Base-by-base conservation (phyloP, 2,113 vertebrate species). In the Camelus dromedarius region DNA sequence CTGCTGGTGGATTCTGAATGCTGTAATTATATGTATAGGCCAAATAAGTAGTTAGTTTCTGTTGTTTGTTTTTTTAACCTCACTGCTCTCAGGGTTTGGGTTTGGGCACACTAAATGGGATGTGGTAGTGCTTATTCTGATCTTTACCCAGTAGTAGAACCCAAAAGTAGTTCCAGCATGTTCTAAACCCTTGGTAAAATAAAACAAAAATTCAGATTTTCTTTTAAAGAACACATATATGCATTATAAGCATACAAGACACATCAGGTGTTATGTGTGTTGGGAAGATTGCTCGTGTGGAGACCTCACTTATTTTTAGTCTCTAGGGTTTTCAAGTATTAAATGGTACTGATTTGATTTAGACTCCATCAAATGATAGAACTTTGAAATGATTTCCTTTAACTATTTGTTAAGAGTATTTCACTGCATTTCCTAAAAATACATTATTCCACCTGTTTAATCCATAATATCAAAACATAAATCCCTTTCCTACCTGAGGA, bases 331-430 rank as follows among this genome's bases (percentile, higher is more conserved):
- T 91, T 91, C 91, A 42, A 42, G 9, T 84, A 22, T 56, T 73
- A 91, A 88, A 28, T 28, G 19, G n/a, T 92, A 62, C 35, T 94
- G 50, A 92, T 89, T 92, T 95, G 35, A 76, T 56, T 86, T 93
- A 70, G 88, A 75, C 12, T 64, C 9, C 2, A 62, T 56, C 77
- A 85, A 18, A 32, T 52, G 84, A 73, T 50, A 77, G 54, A 91
- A 77, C 66, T 92, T 80, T 60, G 52, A 96, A 58, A 72, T 30
- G 26, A 58, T 86, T 96, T 89, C 15, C 24, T 77, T 95, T 79
- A 85, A 80, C 48, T 93, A 60, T 20, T 84, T 77, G 26, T 93
- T 62, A 90, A 28, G 91, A 72, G 50, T 84, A 56, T 80, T 80
- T 60, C 69, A 87, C 22, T 60, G 24, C 24, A 69, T 87, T 95